Conservation (phyloP, 1,140 invertebrate genomes). For the Acromyrmex charruanus region DNA sequence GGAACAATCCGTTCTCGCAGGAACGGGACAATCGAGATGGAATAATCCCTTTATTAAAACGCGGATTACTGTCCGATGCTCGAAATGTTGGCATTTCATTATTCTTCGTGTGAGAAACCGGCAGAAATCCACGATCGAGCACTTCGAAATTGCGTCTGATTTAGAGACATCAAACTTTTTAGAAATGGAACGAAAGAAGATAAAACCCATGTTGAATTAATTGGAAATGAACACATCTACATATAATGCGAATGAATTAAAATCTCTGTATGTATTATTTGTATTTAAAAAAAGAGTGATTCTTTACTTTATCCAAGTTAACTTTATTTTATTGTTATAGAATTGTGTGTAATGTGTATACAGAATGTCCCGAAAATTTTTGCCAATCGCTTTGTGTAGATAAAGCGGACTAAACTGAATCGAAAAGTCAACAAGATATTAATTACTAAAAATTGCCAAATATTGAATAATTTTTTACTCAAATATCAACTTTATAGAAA, state of each 20-base stretch:
- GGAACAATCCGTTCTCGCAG: conserved; percentile 36
- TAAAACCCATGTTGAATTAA: not conserved
- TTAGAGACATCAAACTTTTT: not conserved
- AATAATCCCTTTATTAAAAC: conserved; percentile 53
- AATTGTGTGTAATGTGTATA: not conserved
- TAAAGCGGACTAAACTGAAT: too few species aligned
- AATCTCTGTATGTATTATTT: not conserved
- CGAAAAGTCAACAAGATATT: too few species aligned
- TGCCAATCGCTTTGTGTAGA: too few species aligned
- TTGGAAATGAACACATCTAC: not conserved
- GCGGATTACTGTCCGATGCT: conserved; percentile 26
- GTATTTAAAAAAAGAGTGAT: not conserved
- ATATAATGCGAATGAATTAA: not conserved
- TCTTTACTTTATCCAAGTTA: not conserved
- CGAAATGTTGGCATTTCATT: conserved; percentile 44
- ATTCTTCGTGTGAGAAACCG: not conserved
- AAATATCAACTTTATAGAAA: too few species aligned
- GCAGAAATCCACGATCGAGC: not conserved
- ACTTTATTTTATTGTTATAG: not conserved
- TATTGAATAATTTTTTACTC: too few species aligned
- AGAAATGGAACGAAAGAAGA: not conserved
- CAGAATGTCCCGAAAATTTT: too few species aligned
- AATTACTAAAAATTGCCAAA: too few species aligned
- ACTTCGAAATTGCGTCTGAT: conserved; percentile 6
- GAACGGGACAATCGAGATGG: not conserved